These are phyloP conservation scores for Ephialtes manifestator DNA, from an alignment of 2,888 invertebrate species.

Conservation along the genomic window DNA sequence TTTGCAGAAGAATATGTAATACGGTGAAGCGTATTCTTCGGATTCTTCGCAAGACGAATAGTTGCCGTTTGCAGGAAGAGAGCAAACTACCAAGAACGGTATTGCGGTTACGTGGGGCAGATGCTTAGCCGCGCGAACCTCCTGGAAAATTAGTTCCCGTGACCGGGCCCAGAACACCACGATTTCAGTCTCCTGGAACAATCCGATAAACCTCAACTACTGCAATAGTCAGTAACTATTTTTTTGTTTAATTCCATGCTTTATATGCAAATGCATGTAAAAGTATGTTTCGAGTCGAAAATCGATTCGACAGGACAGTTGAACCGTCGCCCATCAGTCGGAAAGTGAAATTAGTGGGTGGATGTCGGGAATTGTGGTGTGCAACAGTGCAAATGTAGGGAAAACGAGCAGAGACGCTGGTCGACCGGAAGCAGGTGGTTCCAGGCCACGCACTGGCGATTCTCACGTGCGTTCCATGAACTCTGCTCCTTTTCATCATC, in stretches of 20 bases:
- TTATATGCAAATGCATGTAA: background rate
- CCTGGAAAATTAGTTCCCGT: slow-evolving; percentile 64
- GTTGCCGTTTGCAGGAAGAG: slow-evolving; percentile 19
- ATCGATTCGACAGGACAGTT: slow-evolving; percentile 51
- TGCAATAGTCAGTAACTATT: background rate
- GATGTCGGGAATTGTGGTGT: slow-evolving; percentile 30
- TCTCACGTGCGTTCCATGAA: slow-evolving; percentile 71
- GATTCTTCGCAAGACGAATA: background rate
- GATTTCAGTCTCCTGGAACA: slow-evolving; percentile 56
- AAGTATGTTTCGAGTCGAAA: slow-evolving; percentile 6
- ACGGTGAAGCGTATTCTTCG: background rate
- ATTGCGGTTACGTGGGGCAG: slow-evolving; percentile 57
- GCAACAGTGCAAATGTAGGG: slow-evolving; percentile 5
- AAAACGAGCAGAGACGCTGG: slow-evolving; percentile 60
- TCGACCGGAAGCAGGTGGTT: slow-evolving; percentile 83
- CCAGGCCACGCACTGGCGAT: slow-evolving; percentile 82
- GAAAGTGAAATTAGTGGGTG: slow-evolving; percentile 59
- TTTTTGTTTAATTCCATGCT: background rate
- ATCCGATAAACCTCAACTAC: background rate
- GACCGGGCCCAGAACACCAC: slow-evolving; percentile 32
- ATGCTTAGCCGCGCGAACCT: slow-evolving; percentile 30
- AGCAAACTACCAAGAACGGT: slow-evolving; percentile 50
- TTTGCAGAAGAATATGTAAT: background rate
- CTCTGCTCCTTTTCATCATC: slow-evolving; percentile 45
- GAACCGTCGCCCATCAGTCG: slow-evolving; percentile 38